Evolutionary conservation across 2,888 invertebrate species (phyloP), one percentile per base, ranked within the genome.

Genomic region (Cephus spinipes): DNA sequence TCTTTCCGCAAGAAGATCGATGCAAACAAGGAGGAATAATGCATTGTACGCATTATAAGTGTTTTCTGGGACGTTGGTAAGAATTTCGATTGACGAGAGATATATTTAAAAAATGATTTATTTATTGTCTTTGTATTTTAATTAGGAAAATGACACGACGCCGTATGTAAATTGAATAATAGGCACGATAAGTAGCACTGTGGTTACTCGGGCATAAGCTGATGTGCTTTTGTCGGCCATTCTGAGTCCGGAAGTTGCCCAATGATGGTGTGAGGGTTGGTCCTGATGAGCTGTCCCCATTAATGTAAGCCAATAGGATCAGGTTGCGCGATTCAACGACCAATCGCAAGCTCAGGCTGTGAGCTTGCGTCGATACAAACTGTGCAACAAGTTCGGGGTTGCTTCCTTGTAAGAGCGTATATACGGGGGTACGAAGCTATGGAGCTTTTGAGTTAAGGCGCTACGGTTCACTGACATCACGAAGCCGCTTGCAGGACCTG

Each of bases 401-500:
- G 77, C 76, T 31, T 33, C 36, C 32, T n/a, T 68, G 79, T 75
- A 79, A 30, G 79, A 79, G 80, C 80, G 79, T 81, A 40, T 40
- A 40, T 40, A 40, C 40, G 15, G 23, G 55, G 23, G 6, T 55
- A 55, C 23, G 55, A 55, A 55, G 55, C 23, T 55, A 23, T 55
- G 55, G 23, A 23, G 55, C 55, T 55, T 55, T 55, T 23, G 23
- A 55, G 55, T 55, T 55, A 33, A 33, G 40, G 73, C 68, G 15
- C 68, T 74, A 74, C 82, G 87, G 90, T 91, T 91, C 90, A 90
- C 89, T 90, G 90, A 90, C 91, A 89, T 88, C 83, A 82, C 82
- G 79, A 79, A 80, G 82, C 82, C 82, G 85, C 71, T 71, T 33
- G 71, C 32, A 31, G 31, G 31, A 31, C 81, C 82, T 84, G 83